Evolutionary conservation across 2,113 vertebrate species (phyloP).

Genomic region (Brachyhypopomus gauderio): DNA sequence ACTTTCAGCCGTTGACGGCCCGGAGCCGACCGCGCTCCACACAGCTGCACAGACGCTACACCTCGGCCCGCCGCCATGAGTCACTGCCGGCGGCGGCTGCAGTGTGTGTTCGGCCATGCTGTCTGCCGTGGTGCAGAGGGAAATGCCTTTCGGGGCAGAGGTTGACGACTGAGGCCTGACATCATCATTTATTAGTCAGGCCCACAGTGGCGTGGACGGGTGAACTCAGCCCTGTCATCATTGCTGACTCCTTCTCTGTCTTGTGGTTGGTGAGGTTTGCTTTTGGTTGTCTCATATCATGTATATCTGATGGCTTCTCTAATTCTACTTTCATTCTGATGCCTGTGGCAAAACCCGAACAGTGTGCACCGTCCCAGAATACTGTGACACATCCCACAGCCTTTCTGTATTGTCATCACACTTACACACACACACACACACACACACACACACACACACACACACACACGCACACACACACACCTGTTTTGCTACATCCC

Average conservation of each 20-base stretch:
- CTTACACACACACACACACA: constrained; percentile 14
- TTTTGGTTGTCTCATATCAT: background rate
- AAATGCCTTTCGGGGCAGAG: background rate
- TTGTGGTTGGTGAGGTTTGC: background rate
- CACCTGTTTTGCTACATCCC: background rate
- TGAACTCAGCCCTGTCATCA: constrained; percentile 29
- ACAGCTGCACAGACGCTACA: constrained; percentile 11
- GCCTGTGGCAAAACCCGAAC: background rate
- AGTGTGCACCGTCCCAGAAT: no score
- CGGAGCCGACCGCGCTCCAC: background rate
- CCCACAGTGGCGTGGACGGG: background rate
- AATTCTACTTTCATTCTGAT: background rate
- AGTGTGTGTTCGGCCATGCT: background rate
- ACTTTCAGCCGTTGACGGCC: background rate
- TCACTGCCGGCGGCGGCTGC: background rate
- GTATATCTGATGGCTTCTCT: background rate
- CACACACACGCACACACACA: constrained; percentile 39
- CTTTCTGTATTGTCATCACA: background rate
- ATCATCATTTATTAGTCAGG: background rate
- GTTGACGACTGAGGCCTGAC: constrained; percentile 22
- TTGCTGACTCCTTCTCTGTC: background rate
- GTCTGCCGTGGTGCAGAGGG: constrained; percentile 14
- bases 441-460: constrained; percentile 33
- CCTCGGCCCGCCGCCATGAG: background rate
- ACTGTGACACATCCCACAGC: background rate